Percentiles rank a stretch among this genome's conserved stretches.
phyloP scores from a whole-genome alignment of 2,797 vertebrate species.

The Hephaestus fuliginosus region DNA sequence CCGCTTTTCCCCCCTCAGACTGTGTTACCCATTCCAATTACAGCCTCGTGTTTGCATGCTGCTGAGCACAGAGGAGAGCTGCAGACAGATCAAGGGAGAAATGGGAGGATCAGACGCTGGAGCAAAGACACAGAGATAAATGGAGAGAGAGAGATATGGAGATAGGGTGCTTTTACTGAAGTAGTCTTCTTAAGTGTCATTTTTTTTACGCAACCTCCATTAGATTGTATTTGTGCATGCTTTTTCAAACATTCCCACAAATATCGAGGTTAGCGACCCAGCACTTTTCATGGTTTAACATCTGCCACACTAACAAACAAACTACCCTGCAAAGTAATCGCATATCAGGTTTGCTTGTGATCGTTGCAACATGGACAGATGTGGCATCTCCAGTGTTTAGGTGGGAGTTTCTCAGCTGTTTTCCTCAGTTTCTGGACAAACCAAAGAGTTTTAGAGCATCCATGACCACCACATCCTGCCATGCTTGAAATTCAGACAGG shows the following conservation, averaged over 20 bases:
- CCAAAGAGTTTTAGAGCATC: too few species aligned
- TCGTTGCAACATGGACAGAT: not conserved
- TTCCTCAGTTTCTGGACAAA: too few species aligned
- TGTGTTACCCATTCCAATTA: slow-evolving; percentile 65
- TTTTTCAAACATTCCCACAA: not conserved
- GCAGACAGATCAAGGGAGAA: slow-evolving; percentile 37
- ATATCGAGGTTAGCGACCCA: not conserved
- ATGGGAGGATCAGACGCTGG: slow-evolving; percentile 28
- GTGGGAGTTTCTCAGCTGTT: too few species aligned
- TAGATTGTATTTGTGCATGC: not conserved
- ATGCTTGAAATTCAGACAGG: too few species aligned
- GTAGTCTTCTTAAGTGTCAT: not conserved
- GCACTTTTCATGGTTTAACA: not conserved
- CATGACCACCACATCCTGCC: too few species aligned
- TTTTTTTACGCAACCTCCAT: slow-evolving; percentile 13
- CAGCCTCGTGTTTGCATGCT: slow-evolving; percentile 58
- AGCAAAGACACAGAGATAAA: slow-evolving; percentile 25
- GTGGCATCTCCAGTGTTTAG: too few species aligned
- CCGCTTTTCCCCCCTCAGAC: slow-evolving; percentile 47
- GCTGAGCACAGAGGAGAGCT: slow-evolving; percentile 34
- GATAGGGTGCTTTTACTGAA: slow-evolving; percentile 22
- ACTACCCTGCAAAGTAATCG: too few species aligned
- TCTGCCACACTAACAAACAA: too few species aligned
- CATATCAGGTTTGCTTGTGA: not conserved
- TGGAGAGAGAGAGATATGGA: not conserved